Conservation (phyloP, 2,113 vertebrate species). For the Peromyscus leucopus region DNA sequence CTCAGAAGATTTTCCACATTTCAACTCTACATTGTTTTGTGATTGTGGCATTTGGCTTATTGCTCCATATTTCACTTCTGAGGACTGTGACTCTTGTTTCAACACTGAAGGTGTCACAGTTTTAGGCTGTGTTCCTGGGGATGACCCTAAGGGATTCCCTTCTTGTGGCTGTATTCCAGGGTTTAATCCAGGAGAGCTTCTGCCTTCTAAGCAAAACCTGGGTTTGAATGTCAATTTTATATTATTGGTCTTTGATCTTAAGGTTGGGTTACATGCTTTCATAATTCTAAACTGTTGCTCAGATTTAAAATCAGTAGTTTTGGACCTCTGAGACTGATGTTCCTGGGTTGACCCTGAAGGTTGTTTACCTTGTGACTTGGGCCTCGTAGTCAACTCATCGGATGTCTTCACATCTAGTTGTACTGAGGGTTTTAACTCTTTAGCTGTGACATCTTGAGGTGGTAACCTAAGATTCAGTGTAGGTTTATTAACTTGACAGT, state of each 20-base stretch:
- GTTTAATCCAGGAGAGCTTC: too few relatives aligned
- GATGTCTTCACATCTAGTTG: conserved; percentile 34
- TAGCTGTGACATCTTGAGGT: conserved; percentile 11
- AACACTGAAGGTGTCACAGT: conserved; percentile 15
- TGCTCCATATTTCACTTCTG: background rate
- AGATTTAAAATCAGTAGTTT: conserved; percentile 44
- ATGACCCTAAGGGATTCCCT: background rate
- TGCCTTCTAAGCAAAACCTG: too few relatives aligned
- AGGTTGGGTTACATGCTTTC: conserved; percentile 46
- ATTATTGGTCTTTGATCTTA: conserved; percentile 51
- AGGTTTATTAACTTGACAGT: conserved; percentile 50
- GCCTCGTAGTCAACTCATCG: background rate
- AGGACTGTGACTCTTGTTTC: conserved; percentile 54
- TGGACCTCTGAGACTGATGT: background rate
- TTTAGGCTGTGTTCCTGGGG: conserved; percentile 51
- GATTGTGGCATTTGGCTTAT: conserved; percentile 25
- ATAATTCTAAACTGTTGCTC: conserved; percentile 20
- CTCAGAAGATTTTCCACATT: conserved; percentile 36
- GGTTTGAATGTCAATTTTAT: background rate
- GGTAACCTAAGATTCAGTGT: conserved; percentile 20
- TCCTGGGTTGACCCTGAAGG: conserved; percentile 22
- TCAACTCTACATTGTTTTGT: conserved; percentile 24
- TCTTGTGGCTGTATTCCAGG: too few relatives aligned
- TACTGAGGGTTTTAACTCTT: conserved; percentile 43
- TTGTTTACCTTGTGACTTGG: conserved; percentile 39